Evolutionary conservation across 2,888 invertebrate genomes (phyloP).

Genomic region (Mesorhabditis sp.): DNA sequence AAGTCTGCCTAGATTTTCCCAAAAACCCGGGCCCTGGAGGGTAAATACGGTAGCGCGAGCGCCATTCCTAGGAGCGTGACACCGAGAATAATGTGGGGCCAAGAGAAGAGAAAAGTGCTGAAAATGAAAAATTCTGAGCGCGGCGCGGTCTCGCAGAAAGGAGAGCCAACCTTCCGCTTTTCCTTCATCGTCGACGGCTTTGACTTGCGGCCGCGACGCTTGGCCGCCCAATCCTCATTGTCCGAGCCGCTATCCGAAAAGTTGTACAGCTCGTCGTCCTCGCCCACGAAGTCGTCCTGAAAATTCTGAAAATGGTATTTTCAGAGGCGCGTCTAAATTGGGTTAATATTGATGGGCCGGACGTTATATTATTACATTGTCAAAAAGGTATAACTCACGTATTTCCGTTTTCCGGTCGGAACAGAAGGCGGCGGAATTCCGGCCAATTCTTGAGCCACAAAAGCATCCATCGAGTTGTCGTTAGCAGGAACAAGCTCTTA

Average conservation of each 20-base stretch:
- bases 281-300: neutral
- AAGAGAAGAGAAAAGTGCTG: too few relatives aligned
- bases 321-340: too few relatives aligned
- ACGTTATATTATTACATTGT: too few relatives aligned
- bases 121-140: neutral
- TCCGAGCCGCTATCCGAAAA: constrained; percentile 37
- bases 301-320: neutral
- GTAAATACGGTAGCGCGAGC: too few relatives aligned
- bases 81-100: too few relatives aligned
- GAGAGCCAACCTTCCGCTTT: constrained; percentile 24
- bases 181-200: constrained; percentile 15
- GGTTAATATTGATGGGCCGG: too few relatives aligned
- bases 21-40: too few relatives aligned
- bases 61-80: too few relatives aligned
- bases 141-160: neutral
- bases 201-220: constrained; percentile 9
- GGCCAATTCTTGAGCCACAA: neutral
- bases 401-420: neutral
- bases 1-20: too few relatives aligned
- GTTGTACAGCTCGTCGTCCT: constrained; percentile 35
- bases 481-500: neutral
- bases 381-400: neutral
- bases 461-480: constrained; percentile 6
- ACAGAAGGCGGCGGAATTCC: neutral
- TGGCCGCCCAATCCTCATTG: constrained; percentile 53